Conservation (phyloP, 1,140 invertebrate species). For the Drosophila pachea region DNA sequence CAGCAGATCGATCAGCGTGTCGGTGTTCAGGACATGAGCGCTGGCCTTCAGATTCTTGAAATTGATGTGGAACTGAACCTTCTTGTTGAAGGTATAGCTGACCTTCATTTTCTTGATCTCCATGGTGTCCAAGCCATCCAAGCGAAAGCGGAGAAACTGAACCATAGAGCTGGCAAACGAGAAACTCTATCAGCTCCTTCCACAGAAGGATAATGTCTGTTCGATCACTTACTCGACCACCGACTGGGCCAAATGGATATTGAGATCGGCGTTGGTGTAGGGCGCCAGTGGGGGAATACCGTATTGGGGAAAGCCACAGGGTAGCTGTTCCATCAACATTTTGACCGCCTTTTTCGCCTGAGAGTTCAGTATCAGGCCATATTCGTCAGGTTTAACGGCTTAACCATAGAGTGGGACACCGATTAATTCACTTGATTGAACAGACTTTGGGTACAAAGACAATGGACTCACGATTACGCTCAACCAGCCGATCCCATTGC, state of each 20-base stretch:
- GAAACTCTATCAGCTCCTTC: no score
- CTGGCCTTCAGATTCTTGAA: conserved; percentile 58
- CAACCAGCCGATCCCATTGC: conserved; percentile 61
- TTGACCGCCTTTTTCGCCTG: conserved; percentile 70
- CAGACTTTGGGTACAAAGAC: not conserved
- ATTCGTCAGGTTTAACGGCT: conserved; percentile 51
- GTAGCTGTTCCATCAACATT: conserved; percentile 57
- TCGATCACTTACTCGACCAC: conserved; percentile 66
- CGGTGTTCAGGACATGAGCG: conserved; percentile 55
- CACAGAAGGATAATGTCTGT: not conserved
- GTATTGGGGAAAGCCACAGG: conserved; percentile 69
- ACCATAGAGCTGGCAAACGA: conserved; percentile 36
- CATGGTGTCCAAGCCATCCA: conserved; percentile 70
- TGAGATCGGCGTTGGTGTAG: conserved; percentile 72
- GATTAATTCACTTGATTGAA: not conserved
- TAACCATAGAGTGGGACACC: not conserved
- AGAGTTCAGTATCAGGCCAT: conserved; percentile 66
- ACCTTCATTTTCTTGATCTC: conserved; percentile 70
- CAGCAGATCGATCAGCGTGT: conserved; percentile 64
- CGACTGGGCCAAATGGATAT: conserved; percentile 57
- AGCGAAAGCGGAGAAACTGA: conserved; percentile 73
- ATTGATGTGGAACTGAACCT: conserved; percentile 65
- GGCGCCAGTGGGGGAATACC: conserved; percentile 73
- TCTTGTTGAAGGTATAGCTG: conserved; percentile 75
- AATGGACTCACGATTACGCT: conserved; percentile 55